Percentiles rank a stretch among this genome's conserved stretches.
These are phyloP conservation scores for Drosophila diplacantha DNA, from an alignment of 2,888 invertebrate genomes.

Conservation along the genomic window DNA sequence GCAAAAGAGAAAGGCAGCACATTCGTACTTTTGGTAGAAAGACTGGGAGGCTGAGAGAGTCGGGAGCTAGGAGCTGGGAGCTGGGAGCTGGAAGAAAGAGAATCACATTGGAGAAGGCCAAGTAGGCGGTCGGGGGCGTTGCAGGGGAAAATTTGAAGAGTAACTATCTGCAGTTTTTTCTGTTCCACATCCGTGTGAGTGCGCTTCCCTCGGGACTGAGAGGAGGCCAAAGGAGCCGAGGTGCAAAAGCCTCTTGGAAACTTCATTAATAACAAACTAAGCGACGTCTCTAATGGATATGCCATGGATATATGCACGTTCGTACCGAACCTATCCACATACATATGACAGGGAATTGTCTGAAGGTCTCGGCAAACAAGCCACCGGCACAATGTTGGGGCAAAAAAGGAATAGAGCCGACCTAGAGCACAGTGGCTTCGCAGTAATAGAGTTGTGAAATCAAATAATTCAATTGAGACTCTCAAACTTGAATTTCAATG, in stretches of 20 bases:
- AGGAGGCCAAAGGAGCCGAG: constrained; percentile 29
- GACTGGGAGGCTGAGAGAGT: not conserved
- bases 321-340: constrained; percentile 11
- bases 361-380: constrained; percentile 38
- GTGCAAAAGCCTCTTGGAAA: constrained; percentile 52
- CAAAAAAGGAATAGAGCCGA: constrained; percentile 3
- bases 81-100: constrained; percentile 17
- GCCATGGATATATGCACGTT: constrained; percentile 42
- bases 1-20: constrained; percentile 61
- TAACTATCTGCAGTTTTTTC: constrained; percentile 35
- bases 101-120: constrained; percentile 41
- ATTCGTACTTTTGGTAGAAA: constrained; percentile 8
- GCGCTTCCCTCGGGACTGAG: constrained; percentile 32
- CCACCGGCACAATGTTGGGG: constrained; percentile 21
- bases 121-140: constrained; percentile 25
- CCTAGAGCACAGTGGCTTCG: constrained; percentile 6
- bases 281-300: constrained; percentile 45
- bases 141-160: constrained; percentile 39
- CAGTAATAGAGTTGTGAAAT: not conserved
- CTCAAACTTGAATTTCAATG: too few species aligned
- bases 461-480: not conserved
- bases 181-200: constrained; percentile 19
- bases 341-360: constrained; percentile 49
- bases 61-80: constrained; percentile 4
- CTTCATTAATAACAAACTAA: constrained; percentile 71